Evolutionary conservation across 2,797 vertebrate species (phyloP).

Genomic region (Leptatherina wallacei): DNA sequence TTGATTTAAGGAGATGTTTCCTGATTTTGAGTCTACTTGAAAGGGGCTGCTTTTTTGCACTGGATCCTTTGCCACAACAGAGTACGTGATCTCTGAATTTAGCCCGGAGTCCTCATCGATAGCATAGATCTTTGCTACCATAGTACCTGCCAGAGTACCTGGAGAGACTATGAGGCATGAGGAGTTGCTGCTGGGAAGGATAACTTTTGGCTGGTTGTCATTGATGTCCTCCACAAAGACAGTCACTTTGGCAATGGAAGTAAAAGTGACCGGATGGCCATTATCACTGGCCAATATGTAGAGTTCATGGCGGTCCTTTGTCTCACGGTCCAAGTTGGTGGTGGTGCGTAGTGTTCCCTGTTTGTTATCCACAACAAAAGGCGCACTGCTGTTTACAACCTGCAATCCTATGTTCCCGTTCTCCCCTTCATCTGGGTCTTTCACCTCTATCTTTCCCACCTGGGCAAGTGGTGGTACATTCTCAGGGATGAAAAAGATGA

Average conservation of each 20-base stretch:
- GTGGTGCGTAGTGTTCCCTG: constrained; percentile 74
- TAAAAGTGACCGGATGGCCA: constrained; percentile 73
- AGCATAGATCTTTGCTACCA: constrained; percentile 82
- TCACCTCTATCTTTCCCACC: constrained; percentile 79
- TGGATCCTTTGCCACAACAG: constrained; percentile 56
- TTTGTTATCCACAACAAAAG: constrained; percentile 78
- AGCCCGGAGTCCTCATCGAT: constrained; percentile 82
- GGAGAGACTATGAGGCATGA: constrained; percentile 82
- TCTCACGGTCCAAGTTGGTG: constrained; percentile 80
- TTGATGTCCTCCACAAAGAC: constrained; percentile 86
- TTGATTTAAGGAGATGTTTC: constrained; percentile 81
- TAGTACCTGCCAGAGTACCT: constrained; percentile 69
- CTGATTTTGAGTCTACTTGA: constrained; percentile 76
- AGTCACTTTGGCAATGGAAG: constrained; percentile 78
- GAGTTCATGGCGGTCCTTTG: constrained; percentile 78
- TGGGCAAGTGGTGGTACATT: constrained; percentile 66
- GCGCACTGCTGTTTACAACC: constrained; percentile 70
- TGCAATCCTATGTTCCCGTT: constrained; percentile 78
- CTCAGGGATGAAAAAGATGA: constrained; percentile 84
- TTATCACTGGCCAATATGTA: constrained; percentile 78
- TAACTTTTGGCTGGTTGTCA: constrained; percentile 84
- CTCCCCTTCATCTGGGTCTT: constrained; percentile 78
- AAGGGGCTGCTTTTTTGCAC: constrained; percentile 72
- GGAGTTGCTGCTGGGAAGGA: constrained; percentile 84
- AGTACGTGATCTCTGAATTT: constrained; percentile 85